Percentiles rank a stretch among this genome's conserved stretches.
These are phyloP conservation scores for Yponomeuta malinellus DNA, from an alignment of 2,888 invertebrate genomes.

Conservation along the genomic window DNA sequence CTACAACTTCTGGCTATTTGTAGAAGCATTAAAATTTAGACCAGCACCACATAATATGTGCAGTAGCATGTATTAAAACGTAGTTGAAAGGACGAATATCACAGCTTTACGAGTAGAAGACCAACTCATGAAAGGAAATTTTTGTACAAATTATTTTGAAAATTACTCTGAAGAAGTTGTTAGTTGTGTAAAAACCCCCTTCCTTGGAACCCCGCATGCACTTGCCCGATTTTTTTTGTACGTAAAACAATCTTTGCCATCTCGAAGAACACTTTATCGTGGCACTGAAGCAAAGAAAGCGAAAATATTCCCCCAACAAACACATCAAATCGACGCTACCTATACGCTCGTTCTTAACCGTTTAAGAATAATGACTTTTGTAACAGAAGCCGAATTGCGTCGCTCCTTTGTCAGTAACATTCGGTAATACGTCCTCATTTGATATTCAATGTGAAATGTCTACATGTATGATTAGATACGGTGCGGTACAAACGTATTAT, in stretches of 20 bases:
- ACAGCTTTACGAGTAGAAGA: too few species aligned
- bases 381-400: background rate
- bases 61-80: too few species aligned
- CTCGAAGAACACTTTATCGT: background rate
- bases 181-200: too few species aligned
- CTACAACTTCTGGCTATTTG: too few species aligned
- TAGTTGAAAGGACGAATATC: too few species aligned
- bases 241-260: background rate
- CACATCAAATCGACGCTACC: background rate
- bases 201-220: too few species aligned
- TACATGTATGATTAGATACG: constrained; percentile 1
- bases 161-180: too few species aligned
- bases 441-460: background rate
- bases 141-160: too few species aligned
- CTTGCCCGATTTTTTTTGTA: background rate
- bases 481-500: background rate
- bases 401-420: background rate
- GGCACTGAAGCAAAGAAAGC: background rate
- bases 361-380: constrained; percentile 3
- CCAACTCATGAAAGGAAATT: too few species aligned
- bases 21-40: too few species aligned
- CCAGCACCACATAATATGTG: too few species aligned
- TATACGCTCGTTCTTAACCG: background rate
- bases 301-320: background rate
- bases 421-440: background rate